Base-by-base conservation (phyloP, 2,797 vertebrate genomes). In the Helarctos malayanus region DNA sequence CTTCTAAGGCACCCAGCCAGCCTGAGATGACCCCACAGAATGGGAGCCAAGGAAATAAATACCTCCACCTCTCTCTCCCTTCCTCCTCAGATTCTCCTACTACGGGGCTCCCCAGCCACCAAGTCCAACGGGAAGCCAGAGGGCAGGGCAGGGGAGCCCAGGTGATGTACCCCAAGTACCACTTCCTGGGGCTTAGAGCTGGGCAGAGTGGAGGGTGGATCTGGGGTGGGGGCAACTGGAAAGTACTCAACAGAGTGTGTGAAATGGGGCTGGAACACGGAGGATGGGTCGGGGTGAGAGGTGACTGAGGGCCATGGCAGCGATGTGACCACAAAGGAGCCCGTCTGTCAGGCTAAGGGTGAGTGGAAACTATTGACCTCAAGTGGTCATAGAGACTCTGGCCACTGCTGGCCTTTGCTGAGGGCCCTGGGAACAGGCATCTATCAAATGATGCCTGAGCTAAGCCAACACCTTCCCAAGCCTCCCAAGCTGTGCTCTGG, bases 271-370 rank as follows among this genome's bases (percentile, higher is more conserved):
- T 5, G 0, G 86, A 41, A 12, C n/a, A 8, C 1, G 6, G 16
- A 49, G 47, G 11, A 19, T 1, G 12, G 5, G 15, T 10, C 19
- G 18, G 15, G 15, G 8, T 0, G 15, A 19, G 5, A 0, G 21
- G 38, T 15, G 29, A 23, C 71, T 21, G 52, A 29, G 27, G 12
- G 27, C 41, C 81, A 49, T 0, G 1, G 10, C 5, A 27, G 27
- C 9, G 18, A 3, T 21, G 56, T 47, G 35, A 25, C 45, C 5
- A 2, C 11, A 16, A 27, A 68, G 32, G 21, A 57, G n/a, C 45
- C 83, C 25, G 41, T 11, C 27, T 23, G 38, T 29, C 13, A 52
- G 47, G 56, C 21, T 19, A n/a, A 47, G 27, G 49, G 27, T 8
- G 11, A 92, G 10, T 2, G 12, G 80, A 61, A 47, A 35, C 35